A percentile compares a stretch with the other conserved stretches of the same genome.
These are phyloP conservation scores for Chaenocephalus aceratus DNA, from an alignment of 2,113 vertebrate species.

Conservation along the genomic window DNA sequence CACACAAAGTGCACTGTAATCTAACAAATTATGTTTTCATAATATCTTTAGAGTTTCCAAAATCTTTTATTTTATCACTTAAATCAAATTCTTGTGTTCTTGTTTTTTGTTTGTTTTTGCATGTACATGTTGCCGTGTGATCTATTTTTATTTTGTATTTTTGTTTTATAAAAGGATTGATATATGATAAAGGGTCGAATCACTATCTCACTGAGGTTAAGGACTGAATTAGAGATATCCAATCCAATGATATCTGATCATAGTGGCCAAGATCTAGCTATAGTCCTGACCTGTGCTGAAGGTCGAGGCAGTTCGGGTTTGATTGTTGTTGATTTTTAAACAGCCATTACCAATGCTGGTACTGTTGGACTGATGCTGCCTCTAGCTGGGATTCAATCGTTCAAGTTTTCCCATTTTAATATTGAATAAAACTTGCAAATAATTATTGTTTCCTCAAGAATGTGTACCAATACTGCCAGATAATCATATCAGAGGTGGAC, in stretches of 20 bases:
- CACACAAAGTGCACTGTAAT: constrained; percentile 86
- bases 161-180: constrained; percentile 67
- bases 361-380: constrained; percentile 49
- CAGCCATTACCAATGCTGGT: constrained; percentile 10
- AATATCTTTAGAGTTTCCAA: constrained; percentile 56
- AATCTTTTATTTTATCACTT: constrained; percentile 63
- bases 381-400: constrained; percentile 28
- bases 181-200: constrained; percentile 75
- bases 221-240: constrained; percentile 60
- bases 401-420: constrained; percentile 27
- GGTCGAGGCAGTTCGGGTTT: not conserved
- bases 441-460: constrained; percentile 7
- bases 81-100: constrained; percentile 67
- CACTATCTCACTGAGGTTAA: constrained; percentile 68
- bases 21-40: constrained; percentile 61
- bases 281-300: constrained; percentile 1
- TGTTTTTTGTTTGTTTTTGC: constrained; percentile 65
- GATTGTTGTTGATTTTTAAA: constrained; percentile 21
- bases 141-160: constrained; percentile 68
- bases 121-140: constrained; percentile 75
- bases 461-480: constrained; percentile 43
- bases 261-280: constrained; percentile 39
- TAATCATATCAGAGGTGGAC: constrained; percentile 44
- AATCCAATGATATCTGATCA: constrained; percentile 30
- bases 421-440: not conserved